These are phyloP conservation scores for Prorops nasuta DNA, from an alignment of 1,140 invertebrate genomes.

Conservation along the genomic window DNA sequence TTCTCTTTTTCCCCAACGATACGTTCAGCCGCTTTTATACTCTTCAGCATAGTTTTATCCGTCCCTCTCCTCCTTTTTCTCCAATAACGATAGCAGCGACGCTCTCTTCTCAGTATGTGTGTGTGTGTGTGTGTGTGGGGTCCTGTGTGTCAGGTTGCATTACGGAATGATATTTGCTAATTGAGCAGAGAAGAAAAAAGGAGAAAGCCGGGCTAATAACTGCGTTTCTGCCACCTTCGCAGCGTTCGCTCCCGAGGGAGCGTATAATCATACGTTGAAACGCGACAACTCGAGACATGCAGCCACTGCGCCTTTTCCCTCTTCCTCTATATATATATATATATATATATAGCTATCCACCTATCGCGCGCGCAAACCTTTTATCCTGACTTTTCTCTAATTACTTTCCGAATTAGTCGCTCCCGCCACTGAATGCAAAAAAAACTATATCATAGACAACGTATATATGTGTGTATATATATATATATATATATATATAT, in stretches of 20 bases:
- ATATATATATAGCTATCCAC: no score
- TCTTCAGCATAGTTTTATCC: conserved; percentile 25
- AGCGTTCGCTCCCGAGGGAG: conserved; percentile 32
- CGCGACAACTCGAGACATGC: conserved; percentile 9
- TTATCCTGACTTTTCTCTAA: conserved; percentile 12
- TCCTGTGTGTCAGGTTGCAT: conserved; percentile 46
- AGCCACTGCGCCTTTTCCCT: no score
- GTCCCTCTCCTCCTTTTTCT: conserved; percentile 22
- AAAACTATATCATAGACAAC: no score
- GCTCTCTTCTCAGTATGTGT: conserved; percentile 19
- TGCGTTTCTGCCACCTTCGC: conserved; percentile 25
- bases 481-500: no score
- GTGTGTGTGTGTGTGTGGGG: no score
- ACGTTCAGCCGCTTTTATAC: no score
- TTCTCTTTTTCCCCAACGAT: no score
- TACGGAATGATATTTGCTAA: conserved; percentile 54
- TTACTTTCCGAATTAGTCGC: background rate
- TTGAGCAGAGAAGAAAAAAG: conserved; percentile 56
- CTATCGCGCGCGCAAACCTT: conserved; percentile 4
- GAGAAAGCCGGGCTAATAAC: conserved; percentile 48
- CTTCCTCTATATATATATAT: no score
- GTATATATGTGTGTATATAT: no score
- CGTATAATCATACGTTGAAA: conserved; percentile 47
- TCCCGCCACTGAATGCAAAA: no score
- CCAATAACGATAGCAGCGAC: conserved; percentile 1